Evolutionary conservation across 2,888 invertebrate species (phyloP).

Genomic region (Spodoptera picta): DNA sequence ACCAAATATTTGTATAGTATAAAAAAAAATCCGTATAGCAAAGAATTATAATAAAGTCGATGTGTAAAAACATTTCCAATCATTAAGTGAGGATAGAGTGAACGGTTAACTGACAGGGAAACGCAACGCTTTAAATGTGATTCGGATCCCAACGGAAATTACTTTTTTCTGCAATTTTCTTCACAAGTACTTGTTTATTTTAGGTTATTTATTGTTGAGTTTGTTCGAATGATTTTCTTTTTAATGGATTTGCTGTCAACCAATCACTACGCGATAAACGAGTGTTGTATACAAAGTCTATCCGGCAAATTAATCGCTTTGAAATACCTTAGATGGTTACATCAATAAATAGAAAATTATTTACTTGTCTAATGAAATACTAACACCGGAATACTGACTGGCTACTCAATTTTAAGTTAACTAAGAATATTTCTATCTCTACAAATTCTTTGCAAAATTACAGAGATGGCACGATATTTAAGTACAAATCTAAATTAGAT

Average conservation of each 20-base stretch:
- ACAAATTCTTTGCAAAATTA: too few relatives aligned
- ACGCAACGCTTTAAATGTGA: slow-evolving; percentile 56
- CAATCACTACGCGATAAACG: slow-evolving; percentile 16
- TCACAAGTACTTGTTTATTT: slow-evolving; percentile 46
- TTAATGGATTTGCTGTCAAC: slow-evolving; percentile 15
- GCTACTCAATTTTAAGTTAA: too few relatives aligned
- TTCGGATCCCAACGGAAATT: slow-evolving; percentile 60
- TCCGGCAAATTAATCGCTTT: slow-evolving; percentile 5
- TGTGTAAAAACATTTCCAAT: slow-evolving; percentile 52
- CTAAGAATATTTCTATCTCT: too few relatives aligned
- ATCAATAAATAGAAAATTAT: too few relatives aligned
- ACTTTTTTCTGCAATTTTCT: slow-evolving; percentile 57
- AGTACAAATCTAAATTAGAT: too few relatives aligned
- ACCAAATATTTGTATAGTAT: too few relatives aligned
- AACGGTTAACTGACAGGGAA: slow-evolving; percentile 45
- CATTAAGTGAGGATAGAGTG: slow-evolving; percentile 52
- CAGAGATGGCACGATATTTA: too few relatives aligned
- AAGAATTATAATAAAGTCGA: slow-evolving; percentile 17
- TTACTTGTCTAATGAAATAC: too few relatives aligned
- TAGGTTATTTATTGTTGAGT: slow-evolving; percentile 40
- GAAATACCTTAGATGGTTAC: too few relatives aligned
- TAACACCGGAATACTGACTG: too few relatives aligned
- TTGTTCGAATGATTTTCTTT: slow-evolving; percentile 16
- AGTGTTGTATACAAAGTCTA: slow-evolving; percentile 2
- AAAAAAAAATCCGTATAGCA: too few relatives aligned